Conservation (phyloP, 2,797 vertebrate species). For the Lacerta viridis region DNA sequence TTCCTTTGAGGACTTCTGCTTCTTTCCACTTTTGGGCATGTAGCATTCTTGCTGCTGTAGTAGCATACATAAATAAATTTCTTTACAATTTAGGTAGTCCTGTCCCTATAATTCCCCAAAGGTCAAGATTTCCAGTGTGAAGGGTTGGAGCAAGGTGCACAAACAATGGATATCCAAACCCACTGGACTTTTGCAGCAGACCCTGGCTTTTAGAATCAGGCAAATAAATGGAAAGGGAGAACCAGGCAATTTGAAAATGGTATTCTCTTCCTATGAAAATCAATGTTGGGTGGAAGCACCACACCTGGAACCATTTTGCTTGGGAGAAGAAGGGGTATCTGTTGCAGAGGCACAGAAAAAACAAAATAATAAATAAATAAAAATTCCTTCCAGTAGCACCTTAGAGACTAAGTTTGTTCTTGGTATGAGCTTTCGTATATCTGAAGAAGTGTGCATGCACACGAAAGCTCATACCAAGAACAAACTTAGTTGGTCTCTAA, state of each 20-base stretch:
- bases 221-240: constrained; percentile 36
- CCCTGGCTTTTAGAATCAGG: constrained; percentile 33
- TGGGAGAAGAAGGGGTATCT: constrained; percentile 55
- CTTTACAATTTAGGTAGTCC: neutral
- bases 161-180: constrained; percentile 33
- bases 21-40: no score
- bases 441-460: no score
- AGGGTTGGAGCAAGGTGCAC: neutral
- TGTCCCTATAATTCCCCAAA: neutral
- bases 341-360: constrained; percentile 36
- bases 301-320: constrained; percentile 26
- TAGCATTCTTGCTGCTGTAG: no score
- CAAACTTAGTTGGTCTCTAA: no score
- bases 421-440: no score
- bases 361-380: no score
- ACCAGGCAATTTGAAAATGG: neutral
- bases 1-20: no score
- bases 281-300: constrained; percentile 30
- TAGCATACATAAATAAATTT: no score
- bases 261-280: constrained; percentile 16
- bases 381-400: no score
- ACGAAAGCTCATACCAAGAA: no score
- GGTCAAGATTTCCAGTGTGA: neutral
- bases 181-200: constrained; percentile 42
- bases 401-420: no score